Evolutionary conservation across 1,140 invertebrate species (phyloP).

Genomic region (Sweltsa coloradensis): DNA sequence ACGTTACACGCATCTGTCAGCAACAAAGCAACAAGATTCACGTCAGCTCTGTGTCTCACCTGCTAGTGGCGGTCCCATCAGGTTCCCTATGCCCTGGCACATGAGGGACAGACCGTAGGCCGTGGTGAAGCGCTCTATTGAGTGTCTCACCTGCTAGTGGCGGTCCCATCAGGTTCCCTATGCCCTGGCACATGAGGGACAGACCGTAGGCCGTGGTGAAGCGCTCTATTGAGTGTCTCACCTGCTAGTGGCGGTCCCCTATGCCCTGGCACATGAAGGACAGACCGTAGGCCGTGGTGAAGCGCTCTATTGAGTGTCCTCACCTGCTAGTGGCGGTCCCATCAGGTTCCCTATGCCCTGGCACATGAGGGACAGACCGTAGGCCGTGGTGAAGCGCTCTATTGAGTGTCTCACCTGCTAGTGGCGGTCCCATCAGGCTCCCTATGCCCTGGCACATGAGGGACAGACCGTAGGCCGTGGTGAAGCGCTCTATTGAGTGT

Average conservation of each 20-base stretch:
- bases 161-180: slow-evolving; percentile 52
- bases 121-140: slow-evolving; percentile 72
- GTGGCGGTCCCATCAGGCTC: slow-evolving; percentile 49
- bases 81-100: slow-evolving; percentile 66
- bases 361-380: slow-evolving; percentile 73
- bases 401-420: too few species aligned
- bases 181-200: slow-evolving; percentile 72
- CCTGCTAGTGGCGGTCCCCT: slow-evolving; percentile 51
- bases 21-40: too few species aligned
- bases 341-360: slow-evolving; percentile 64
- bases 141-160: slow-evolving; percentile 47
- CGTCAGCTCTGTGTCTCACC: too few species aligned
- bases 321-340: slow-evolving; percentile 49
- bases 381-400: slow-evolving; percentile 74
- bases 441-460: slow-evolving; percentile 73
- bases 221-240: too few species aligned
- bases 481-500: slow-evolving; percentile 75
- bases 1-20: too few species aligned
- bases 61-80: slow-evolving; percentile 49
- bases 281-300: slow-evolving; percentile 81
- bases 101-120: slow-evolving; percentile 78
- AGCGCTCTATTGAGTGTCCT: too few species aligned
- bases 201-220: slow-evolving; percentile 85
- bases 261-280: slow-evolving; percentile 75
- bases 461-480: slow-evolving; percentile 77